Evolutionary conservation across 2,797 vertebrate genomes (phyloP).

Genomic region (Sciaenops ocellatus): DNA sequence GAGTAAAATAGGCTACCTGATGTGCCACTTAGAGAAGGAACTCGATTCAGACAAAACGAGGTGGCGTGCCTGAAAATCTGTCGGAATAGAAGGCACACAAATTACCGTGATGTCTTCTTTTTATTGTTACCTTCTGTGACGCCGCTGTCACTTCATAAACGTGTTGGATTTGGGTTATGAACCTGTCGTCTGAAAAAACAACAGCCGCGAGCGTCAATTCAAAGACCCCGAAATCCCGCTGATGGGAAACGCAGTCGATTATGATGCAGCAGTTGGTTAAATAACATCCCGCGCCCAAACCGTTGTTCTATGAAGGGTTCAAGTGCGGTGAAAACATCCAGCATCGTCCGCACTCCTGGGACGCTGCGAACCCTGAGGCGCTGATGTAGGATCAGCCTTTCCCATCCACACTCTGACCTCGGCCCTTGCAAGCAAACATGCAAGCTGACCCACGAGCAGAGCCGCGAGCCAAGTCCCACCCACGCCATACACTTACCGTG

Average conservation of each 20-base stretch:
- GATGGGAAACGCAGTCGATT: slow-evolving; percentile 17
- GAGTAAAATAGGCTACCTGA: neutral
- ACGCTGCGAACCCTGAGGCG: slow-evolving; percentile 54
- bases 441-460: slow-evolving; percentile 54
- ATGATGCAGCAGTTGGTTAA: slow-evolving; percentile 45
- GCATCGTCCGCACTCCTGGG: slow-evolving; percentile 46
- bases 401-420: slow-evolving; percentile 64
- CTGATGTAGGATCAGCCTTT: slow-evolving; percentile 66
- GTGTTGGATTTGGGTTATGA: slow-evolving; percentile 7
- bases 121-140: neutral
- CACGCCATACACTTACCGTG: slow-evolving; percentile 56
- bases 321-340: slow-evolving; percentile 60
- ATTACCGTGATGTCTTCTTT: neutral
- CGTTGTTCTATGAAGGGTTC: slow-evolving; percentile 52
- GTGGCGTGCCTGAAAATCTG: neutral
- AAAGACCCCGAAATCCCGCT: slow-evolving; percentile 24
- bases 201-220: neutral
- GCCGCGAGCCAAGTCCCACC: slow-evolving; percentile 66
- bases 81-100: neutral
- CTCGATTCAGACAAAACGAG: neutral
- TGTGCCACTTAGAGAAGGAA: neutral
- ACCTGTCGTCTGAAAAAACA: slow-evolving; percentile 14
- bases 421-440: slow-evolving; percentile 61
- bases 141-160: slow-evolving; percentile 6
- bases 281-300: slow-evolving; percentile 40